These are phyloP conservation scores for Meandrina meandrites DNA, from an alignment of 92 coral and sea anemone genomes.

Conservation along the genomic window DNA sequence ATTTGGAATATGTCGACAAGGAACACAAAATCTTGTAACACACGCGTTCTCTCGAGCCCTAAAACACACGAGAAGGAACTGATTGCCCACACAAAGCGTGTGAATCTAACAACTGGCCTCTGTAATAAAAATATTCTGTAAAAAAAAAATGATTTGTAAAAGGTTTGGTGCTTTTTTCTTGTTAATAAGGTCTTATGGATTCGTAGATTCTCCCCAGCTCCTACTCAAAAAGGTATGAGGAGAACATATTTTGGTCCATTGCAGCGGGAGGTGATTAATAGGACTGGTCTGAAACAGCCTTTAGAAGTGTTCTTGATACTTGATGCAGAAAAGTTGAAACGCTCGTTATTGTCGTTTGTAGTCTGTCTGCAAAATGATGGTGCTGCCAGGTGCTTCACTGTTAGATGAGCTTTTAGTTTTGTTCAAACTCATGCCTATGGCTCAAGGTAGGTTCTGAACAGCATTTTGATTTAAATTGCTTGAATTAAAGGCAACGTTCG, in stretches of 20 bases:
- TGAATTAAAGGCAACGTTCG: neutral
- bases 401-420: neutral
- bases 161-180: neutral
- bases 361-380: slow-evolving; percentile 6
- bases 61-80: too few relatives aligned
- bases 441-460: neutral
- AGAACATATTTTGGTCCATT: neutral
- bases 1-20: neutral
- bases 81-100: neutral
- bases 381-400: neutral
- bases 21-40: neutral
- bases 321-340: neutral
- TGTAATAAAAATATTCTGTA: too few relatives aligned
- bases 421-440: neutral
- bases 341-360: neutral
- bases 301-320: neutral
- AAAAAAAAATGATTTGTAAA: too few relatives aligned
- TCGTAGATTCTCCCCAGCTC: slow-evolving; percentile 2
- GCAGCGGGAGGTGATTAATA: neutral
- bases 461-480: too few relatives aligned
- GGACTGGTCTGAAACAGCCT: too few relatives aligned
- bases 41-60: neutral
- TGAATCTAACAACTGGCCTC: neutral
- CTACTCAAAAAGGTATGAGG: neutral
- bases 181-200: neutral